Evolutionary conservation across 2,113 vertebrate genomes (phyloP).

Genomic region (Eurystomus gularis): DNA sequence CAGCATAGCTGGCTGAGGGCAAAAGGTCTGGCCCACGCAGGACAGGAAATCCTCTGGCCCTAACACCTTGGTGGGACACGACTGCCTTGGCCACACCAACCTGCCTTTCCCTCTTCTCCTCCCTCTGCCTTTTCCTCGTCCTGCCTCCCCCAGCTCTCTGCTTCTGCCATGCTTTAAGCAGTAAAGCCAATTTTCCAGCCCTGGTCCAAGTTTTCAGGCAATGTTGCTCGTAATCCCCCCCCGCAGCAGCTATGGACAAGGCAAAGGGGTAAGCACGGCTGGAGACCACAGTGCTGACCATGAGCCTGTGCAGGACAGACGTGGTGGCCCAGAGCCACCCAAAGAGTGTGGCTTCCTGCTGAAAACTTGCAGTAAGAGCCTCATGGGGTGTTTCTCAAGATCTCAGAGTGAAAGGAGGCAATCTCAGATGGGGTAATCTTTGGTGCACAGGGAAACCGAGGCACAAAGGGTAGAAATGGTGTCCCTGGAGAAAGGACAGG

Average conservation of each 20-base stretch:
- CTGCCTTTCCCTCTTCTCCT: not conserved
- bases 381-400: not conserved
- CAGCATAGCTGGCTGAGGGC: not conserved
- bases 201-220: not conserved
- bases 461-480: not conserved
- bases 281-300: accelerated
- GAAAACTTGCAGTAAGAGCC: not conserved
- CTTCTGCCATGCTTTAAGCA: not conserved
- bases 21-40: not conserved
- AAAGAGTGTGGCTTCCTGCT: accelerated
- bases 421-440: too few species aligned
- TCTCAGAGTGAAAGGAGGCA: not conserved
- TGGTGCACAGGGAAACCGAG: not conserved
- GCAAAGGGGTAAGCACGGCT: not conserved
- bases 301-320: not conserved
- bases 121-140: not conserved
- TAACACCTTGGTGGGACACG: accelerated
- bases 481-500: not conserved
- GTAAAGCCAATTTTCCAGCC: not conserved
- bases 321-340: not conserved
- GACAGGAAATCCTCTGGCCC: not conserved
- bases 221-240: not conserved
- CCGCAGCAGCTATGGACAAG: accelerated
- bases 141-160: not conserved
- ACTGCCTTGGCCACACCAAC: accelerated